A percentile compares a stretch with the other conserved stretches of the same genome.
These are phyloP conservation scores for Abrostola triplasia DNA, from an alignment of 2,888 invertebrate genomes.

Conservation along the genomic window DNA sequence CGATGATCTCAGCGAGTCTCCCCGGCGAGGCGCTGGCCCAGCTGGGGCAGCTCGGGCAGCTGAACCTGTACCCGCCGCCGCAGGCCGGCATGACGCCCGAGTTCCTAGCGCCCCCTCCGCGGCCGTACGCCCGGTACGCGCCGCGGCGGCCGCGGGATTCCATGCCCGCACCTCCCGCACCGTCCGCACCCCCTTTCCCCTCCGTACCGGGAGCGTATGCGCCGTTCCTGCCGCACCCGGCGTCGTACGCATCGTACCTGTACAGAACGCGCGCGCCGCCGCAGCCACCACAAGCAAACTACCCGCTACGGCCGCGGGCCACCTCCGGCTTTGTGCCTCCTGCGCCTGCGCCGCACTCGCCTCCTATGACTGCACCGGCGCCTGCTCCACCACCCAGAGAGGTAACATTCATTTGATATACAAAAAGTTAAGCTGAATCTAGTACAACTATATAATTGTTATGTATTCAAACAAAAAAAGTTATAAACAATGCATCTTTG, in stretches of 20 bases:
- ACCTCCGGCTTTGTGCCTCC: constrained; percentile 83
- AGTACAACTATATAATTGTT: neutral
- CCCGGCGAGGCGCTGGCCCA: constrained; percentile 90
- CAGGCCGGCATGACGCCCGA: constrained; percentile 86
- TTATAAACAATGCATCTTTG: neutral
- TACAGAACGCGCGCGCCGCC: constrained; percentile 81
- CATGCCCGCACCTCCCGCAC: constrained; percentile 75
- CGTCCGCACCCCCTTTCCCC: constrained; percentile 71
- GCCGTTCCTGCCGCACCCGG: constrained; percentile 82
- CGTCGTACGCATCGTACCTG: constrained; percentile 79
- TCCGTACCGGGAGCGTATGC: constrained; percentile 76
- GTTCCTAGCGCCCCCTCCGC: constrained; percentile 91
- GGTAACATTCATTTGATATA: constrained; percentile 59
- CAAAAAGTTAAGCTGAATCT: neutral
- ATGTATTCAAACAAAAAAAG: neutral
- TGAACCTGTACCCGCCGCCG: constrained; percentile 88
- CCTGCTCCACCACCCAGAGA: constrained; percentile 78
- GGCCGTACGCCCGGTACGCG: constrained; percentile 88
- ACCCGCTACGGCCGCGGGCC: constrained; percentile 79
- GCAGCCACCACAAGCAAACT: constrained; percentile 69
- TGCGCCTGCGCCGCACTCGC: constrained; percentile 79
- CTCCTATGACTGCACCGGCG: constrained; percentile 75
- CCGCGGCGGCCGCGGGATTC: constrained; percentile 76
- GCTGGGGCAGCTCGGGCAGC: constrained; percentile 88
- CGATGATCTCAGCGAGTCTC: constrained; percentile 91